phyloP scores from a whole-genome alignment of 2,113 vertebrate species.

The Myiagra hebetior region DNA sequence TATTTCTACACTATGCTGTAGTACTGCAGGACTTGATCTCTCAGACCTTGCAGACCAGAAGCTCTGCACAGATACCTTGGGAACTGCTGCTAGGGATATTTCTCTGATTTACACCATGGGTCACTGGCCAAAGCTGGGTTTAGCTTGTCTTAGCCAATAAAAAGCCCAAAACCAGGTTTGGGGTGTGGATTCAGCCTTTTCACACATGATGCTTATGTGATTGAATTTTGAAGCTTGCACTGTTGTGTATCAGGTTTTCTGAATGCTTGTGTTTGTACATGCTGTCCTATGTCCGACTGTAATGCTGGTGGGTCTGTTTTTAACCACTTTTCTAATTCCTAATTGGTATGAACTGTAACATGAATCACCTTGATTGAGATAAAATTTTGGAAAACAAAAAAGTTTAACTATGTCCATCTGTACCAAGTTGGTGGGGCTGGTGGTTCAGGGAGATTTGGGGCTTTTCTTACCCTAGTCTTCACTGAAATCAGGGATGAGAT shows the following conservation, averaged over 20 bases:
- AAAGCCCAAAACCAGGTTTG: background rate
- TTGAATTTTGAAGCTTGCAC: background rate
- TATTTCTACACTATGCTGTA: background rate
- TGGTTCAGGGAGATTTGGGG: background rate
- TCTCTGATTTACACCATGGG: background rate
- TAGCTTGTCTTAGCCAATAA: background rate
- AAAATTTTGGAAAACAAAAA: constrained; percentile 45
- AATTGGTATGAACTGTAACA: constrained; percentile 26
- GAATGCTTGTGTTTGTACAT: background rate
- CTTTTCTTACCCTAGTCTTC: background rate
- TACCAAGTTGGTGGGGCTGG: background rate
- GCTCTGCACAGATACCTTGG: background rate
- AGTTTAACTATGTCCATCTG: background rate
- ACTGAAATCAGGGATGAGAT: background rate
- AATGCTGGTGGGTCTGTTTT: constrained; percentile 1
- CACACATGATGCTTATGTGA: background rate
- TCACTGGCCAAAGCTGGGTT: background rate
- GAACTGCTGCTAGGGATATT: background rate
- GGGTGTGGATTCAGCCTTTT: background rate
- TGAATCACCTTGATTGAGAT: constrained; percentile 20
- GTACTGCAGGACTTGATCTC: background rate
- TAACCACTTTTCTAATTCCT: constrained; percentile 58
- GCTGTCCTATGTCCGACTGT: background rate
- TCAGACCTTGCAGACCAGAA: background rate
- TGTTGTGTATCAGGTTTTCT: background rate